phyloP scores from a whole-genome alignment of 1,140 invertebrate species.

The Sycophila sp. region DNA sequence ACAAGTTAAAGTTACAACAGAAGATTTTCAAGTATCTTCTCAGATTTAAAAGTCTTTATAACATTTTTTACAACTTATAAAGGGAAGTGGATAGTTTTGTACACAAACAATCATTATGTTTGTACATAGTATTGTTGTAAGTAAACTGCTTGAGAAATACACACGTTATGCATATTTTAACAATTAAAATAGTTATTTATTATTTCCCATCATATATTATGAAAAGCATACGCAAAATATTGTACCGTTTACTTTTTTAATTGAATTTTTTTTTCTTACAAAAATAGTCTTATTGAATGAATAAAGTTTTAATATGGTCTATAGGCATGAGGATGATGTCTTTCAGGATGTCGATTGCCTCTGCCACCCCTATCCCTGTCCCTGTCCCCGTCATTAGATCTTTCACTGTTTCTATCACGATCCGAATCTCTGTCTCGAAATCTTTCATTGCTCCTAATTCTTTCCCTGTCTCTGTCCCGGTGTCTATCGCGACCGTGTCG shows the following conservation, averaged over 20 bases:
- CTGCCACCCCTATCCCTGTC: background rate
- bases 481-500: background rate
- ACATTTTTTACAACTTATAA: conserved; percentile 34
- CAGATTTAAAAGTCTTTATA: conserved; percentile 29
- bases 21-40: conserved; percentile 17
- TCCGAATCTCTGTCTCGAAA: background rate
- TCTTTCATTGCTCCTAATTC: background rate
- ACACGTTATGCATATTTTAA: conserved; percentile 34
- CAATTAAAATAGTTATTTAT: conserved; percentile 17
- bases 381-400: background rate
- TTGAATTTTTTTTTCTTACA: conserved; percentile 9
- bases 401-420: background rate
- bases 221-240: too few species aligned
- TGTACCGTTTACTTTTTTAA: too few species aligned
- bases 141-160: conserved; percentile 32
- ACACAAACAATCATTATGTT: conserved; percentile 29
- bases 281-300: background rate
- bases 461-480: background rate
- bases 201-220: too few species aligned
- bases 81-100: conserved; percentile 24
- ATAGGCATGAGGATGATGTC: background rate
- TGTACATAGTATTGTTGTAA: conserved; percentile 38
- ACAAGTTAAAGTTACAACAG: conserved; percentile 4
- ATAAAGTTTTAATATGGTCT: background rate
- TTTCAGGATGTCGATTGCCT: background rate